Percentiles rank a stretch among this genome's conserved stretches.
phyloP scores from a whole-genome alignment of 2,797 vertebrate species.

The Anabacerthia variegaticeps region DNA sequence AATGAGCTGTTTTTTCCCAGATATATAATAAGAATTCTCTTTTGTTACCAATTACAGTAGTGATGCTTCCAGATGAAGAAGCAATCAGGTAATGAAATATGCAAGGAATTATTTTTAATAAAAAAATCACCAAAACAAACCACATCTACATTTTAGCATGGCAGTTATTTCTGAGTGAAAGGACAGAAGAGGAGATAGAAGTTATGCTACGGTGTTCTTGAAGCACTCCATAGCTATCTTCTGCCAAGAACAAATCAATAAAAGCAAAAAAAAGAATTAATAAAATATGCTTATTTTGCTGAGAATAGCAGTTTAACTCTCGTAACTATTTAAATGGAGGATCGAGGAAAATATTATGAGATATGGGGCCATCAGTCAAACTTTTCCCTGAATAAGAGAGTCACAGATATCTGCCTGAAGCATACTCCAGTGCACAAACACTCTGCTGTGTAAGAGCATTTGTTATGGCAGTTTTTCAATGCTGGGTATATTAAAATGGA shows the following conservation, averaged over 20 bases:
- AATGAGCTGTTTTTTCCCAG: neutral
- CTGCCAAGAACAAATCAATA: neutral
- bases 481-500: constrained; percentile 27
- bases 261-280: neutral
- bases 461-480: constrained; percentile 49
- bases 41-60: neutral
- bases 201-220: neutral
- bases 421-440: neutral
- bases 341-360: constrained; percentile 4
- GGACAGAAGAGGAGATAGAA: neutral
- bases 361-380: constrained; percentile 28
- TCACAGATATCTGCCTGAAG: constrained; percentile 36
- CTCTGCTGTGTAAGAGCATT: neutral
- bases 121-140: neutral
- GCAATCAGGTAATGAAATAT: neutral
- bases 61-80: neutral
- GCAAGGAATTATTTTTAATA: neutral
- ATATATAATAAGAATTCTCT: neutral
- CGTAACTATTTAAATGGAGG: constrained; percentile 22
- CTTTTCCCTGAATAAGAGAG: neutral
- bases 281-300: neutral
- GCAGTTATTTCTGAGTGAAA: neutral
- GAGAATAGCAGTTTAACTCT: constrained; percentile 18
- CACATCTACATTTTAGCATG: neutral
- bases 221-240: neutral